Evolutionary conservation across 2,888 invertebrate genomes (phyloP), one percentile per base, ranked within the genome.

Genomic region (Zhuqinia jingwanae): DNA sequence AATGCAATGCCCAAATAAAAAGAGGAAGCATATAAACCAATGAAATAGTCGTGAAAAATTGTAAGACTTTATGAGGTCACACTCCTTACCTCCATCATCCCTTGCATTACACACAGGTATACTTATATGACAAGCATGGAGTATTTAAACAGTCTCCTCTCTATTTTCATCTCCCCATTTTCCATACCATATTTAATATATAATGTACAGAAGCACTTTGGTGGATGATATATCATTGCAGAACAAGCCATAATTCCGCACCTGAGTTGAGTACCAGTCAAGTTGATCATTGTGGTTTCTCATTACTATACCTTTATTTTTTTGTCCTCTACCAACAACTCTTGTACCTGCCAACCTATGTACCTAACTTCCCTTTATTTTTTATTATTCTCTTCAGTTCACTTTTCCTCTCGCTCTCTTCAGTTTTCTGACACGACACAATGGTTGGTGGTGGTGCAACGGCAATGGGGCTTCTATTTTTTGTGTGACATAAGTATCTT

Each of bases 201-300:
- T 78, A 78, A 80, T 80, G 80, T 76, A 75, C 65, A 75, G 58
- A 86, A 80, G 80, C 80, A 86, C 85, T 86, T 80, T 86, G 68
- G 36, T 5, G 17, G 75, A 86, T 86, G 85, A 86, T 86, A 80
- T 86, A 86, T 86, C 80, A 80, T 80, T 65, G 68, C 27, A 42
- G 83, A 77, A 68, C 83, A 83, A 25, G n/a, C 77, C 65, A 83
- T 77, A 83, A 83, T 83, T 83, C 83, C 83, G 65, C 76, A 83
- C 83, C 83, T 83, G 83, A 83, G 83, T 83, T 65, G 68, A 77
- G 83, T 83, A 77, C 65, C 68, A 83, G 76, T 77, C 76, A 68
- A 77, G 77, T 56, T 65, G 73, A 83, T 77, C 76, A 77, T 83
- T 56, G 56, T 76, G 73, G 68, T 83, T 56, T 83, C 82, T 83